Evolutionary conservation across 1,140 invertebrate species (phyloP).

Genomic region (Ganaspis sp.): DNA sequence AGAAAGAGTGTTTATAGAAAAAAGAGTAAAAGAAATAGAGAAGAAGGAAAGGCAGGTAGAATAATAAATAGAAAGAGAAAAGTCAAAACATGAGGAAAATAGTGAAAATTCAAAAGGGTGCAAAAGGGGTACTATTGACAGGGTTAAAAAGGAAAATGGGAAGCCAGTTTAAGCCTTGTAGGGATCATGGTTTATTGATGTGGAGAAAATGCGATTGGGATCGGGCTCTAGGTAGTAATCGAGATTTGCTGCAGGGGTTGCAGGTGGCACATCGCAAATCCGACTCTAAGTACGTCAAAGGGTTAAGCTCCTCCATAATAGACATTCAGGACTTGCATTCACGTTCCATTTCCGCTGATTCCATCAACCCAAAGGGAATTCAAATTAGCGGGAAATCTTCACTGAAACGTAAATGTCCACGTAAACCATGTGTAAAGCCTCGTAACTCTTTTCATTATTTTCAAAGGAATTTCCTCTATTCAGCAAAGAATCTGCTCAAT

Average conservation of each 20-base stretch:
- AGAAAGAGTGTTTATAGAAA: background rate
- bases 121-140: background rate
- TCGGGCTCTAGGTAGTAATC: constrained; percentile 17
- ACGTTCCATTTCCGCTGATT: constrained; percentile 26
- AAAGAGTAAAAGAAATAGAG: background rate
- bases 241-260: constrained; percentile 25
- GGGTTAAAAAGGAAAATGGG: background rate
- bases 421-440: constrained; percentile 2
- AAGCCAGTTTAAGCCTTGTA: background rate
- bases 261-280: constrained; percentile 22
- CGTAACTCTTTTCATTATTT: background rate
- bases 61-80: too few relatives aligned
- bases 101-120: background rate
- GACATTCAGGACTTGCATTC: constrained; percentile 30
- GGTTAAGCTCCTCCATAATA: constrained; percentile 24
- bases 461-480: background rate
- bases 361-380: constrained; percentile 8
- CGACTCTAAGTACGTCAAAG: constrained; percentile 25
- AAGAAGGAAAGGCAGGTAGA: too few relatives aligned
- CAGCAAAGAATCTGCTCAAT: too few relatives aligned
- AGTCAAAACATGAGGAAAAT: background rate
- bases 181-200: constrained; percentile 18
- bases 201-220: constrained; percentile 25
- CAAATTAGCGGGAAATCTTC: constrained; percentile 11
- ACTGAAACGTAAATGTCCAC: constrained; percentile 17